Evolutionary conservation across 37 sponge, comb jelly and placozoan species (phyloP).

Genomic region (Tethya wilhelma): DNA sequence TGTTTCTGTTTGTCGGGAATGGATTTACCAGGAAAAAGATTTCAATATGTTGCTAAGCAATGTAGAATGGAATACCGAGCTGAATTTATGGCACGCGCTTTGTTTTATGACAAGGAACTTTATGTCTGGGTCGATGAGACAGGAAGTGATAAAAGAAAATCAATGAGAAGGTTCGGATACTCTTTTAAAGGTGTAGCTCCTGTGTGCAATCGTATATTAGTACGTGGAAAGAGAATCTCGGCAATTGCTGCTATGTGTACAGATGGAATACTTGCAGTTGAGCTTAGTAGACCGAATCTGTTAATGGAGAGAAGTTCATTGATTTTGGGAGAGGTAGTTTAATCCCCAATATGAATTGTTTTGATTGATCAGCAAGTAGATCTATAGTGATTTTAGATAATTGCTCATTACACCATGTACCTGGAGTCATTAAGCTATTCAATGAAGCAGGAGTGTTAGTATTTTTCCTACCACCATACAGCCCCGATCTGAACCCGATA

Average conservation of each 20-base stretch:
- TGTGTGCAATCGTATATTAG: not conserved
- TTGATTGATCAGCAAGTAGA: conserved; percentile 32
- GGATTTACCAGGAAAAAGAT: conserved; percentile 49
- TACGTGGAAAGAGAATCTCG: conserved; percentile 20
- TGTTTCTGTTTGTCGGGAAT: conserved; percentile 26
- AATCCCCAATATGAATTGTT: conserved; percentile 46
- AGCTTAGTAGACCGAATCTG: too few species aligned
- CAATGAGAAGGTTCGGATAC: conserved; percentile 34
- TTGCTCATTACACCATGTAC: conserved; percentile 34
- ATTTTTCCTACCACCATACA: conserved; percentile 39
- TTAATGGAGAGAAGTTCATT: conserved; percentile 24
- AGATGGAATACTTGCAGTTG: conserved; percentile 22
- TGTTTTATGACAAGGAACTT: not conserved
- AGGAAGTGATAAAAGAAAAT: conserved; percentile 40
- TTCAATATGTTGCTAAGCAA: conserved; percentile 31
- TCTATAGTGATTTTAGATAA: conserved; percentile 47
- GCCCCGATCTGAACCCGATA: conserved; percentile 30
- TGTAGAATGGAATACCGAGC: conserved; percentile 31
- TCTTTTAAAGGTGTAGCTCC: conserved; percentile 10
- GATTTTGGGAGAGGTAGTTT: conserved; percentile 33
- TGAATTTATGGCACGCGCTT: conserved; percentile 17
- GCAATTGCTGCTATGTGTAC: conserved; percentile 45
- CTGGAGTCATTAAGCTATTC: conserved; percentile 9
- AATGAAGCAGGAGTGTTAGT: conserved; percentile 20
- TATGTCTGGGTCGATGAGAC: conserved; percentile 66